Base-by-base conservation (phyloP, 1,140 invertebrate genomes). In the Lordiphosa mommai region DNA sequence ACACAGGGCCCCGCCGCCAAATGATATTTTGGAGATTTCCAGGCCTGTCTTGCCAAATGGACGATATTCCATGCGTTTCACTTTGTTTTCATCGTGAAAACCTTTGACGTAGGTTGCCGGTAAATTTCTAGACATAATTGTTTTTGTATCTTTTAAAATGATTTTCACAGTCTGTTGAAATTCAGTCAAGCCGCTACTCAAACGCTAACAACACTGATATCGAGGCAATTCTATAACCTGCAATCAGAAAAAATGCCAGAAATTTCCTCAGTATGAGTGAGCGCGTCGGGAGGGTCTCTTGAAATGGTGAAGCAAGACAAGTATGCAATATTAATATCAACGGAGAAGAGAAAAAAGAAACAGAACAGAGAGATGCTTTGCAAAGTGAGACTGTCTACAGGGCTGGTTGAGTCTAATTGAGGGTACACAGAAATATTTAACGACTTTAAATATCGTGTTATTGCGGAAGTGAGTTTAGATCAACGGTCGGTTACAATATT, bases 31-130 rank as follows among this genome's bases (percentile, higher is more conserved):
- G 0, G 92, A 93, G 4, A 93, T 89, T 47, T 89, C 80, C 29
- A 93, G 65, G 6, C 87, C 91, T 9, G 92, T 93, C 17, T 86
- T 87, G 7, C 92, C 92, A 17, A 93, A 89, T 12, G 69, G 53
- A 27, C 90, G 90, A 76, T 92, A 93, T 63, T 89, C 86, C 91
- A 93, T 92, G 69, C 89, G 89, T 33, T 90, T 64, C 6, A 93
- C 90, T 29, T 84, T 73, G 3, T 79, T 72, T 55, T 90, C 89
- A 87, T 93, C 88, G 70, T 93, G 92, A 67, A 93, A 93, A 3
- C 90, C 91, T 36, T 89, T 69, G 1, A 91, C 88, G 73, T 89
- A 93, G 3, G 92, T 93, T 9, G 77, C 44, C 16, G 92, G 91
- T 9, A 88, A 61, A 49, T 0, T 64, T 67, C 66, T 48, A 67